Base-by-base conservation (phyloP, 2,113 vertebrate genomes). In the Xerus inauris region DNA sequence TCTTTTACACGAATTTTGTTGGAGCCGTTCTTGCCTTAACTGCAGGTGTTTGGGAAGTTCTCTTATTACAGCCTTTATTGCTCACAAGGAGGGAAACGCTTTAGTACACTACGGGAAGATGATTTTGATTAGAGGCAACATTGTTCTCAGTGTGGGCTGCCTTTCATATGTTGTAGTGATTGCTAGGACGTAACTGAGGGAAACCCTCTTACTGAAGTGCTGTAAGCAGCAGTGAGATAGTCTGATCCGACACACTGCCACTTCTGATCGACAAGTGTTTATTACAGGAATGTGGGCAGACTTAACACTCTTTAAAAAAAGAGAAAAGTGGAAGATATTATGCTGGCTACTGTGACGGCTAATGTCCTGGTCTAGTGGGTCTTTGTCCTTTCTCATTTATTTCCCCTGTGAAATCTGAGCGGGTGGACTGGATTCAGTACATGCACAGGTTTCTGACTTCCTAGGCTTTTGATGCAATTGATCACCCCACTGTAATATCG, bases 51-150 rank as follows among this genome's bases (percentile, higher is more conserved):
- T 90, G 40, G 71, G 75, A 97, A 95, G 47, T 82, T 96, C 96
- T 98, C 97, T 95, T 95, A 89, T 95, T 91, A 51, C 16, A n/a
- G 42, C 57, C 62, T 97, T 96, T 96, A 87, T 93, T 93, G 93
- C 84, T 87, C 38, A 22, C 28, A 69, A 80, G 40, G 35, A 49
- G 67, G 35, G 5, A 54, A 76, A 76, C 54, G 85, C 96, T 89
- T 89, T 67, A 72, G 85, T 72, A 16, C n/a, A 49, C 77, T n/a
- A 42, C 69, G 75, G 86, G 73, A 83, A 94, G 77, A 12, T 30
- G 38, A 35, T 86, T 97, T 89, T 96, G 91, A 96, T 76, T 91
- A 85, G 38, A 91, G 71, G 72, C 87, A 90, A 24, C 57, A 38
- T 47, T 72, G 62, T 72, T 96, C 91, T 80, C 0, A 0, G 13